Conservation (phyloP, 2,113 vertebrate genomes). For the Trematocara unimaculatum region DNA sequence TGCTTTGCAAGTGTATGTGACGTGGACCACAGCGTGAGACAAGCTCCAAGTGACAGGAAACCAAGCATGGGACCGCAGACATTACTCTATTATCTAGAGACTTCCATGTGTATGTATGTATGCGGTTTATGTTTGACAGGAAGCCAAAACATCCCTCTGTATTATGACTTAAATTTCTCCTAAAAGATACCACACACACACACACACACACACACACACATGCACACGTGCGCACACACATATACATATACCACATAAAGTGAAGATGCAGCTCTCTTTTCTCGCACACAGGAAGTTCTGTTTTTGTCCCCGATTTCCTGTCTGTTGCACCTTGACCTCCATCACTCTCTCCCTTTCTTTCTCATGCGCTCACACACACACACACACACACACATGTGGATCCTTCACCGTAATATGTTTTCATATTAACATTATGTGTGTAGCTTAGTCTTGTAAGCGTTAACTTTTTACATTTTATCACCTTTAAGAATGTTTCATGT, state of each 20-base stretch:
- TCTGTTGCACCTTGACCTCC: constrained; percentile 29
- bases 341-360: neutral
- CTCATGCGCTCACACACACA: neutral
- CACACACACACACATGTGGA: neutral
- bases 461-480: neutral
- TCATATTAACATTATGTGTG: neutral
- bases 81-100: constrained; percentile 22
- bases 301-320: constrained; percentile 33
- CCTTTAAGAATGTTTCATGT: neutral
- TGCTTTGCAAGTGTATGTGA: neutral
- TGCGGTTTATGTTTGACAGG: neutral
- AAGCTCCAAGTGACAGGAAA: neutral
- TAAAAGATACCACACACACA: neutral
- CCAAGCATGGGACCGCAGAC: neutral
- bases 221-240: accelerated
- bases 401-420: neutral
- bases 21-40: neutral
- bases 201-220: neutral
- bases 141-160: constrained; percentile 1
- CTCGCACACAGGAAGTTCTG: constrained; percentile 41
- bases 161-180: neutral
- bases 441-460: neutral
- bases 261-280: constrained; percentile 21
- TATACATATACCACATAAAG: neutral
- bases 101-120: neutral